Base-by-base conservation (phyloP, 2,113 vertebrate genomes). In the Boulengeromyrus knoepffleri region DNA sequence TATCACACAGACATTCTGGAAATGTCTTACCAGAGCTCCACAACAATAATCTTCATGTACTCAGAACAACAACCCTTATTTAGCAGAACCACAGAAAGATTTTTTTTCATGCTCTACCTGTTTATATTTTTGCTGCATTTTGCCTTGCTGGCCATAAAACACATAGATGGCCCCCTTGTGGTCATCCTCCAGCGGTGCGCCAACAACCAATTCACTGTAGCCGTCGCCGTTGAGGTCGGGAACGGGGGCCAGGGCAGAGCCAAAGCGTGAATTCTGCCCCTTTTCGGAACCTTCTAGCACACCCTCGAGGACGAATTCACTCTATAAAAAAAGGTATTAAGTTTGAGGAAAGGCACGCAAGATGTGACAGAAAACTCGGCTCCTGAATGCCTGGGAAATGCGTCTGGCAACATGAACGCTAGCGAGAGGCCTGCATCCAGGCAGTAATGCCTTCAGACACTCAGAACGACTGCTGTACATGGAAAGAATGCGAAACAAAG, bases 261-360 rank as follows among this genome's bases (percentile, higher is more conserved):
- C 99, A 0, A 99, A 99, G 0, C 99, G 97, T 46, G 98, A 96
- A 0, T 99, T 99, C 95, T 99, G 98, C 88, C 97, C 97, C 3
- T 95, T 93, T 31, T 96, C 97, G 17, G 95, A 94, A 24, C 98
- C 97, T 91, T 94, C 90, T 10, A 99, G 94, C 0, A 95, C 92
- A 0, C 97, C 97, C 0, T 97, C 96, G 85, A 95, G 93, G 87
- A 97, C 12, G 2, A 99, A 98, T 86, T 36, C 94, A 13, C 92
- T 94, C 98, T 99, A 94, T 53, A 88, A 31, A 45, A n/a, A 90
- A 53, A 90, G 27, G 21, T 49, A 36, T 56, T 50, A 56, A 36
- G 49, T 42, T 88, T 9, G 24, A 47, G 83, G 83, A 15, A n/a
- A 12, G 39, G 83, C 83, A 85, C 5, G 6, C 84, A 19, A 2